Percentiles rank a stretch among this genome's conserved stretches.
Conservation (phyloP, 2,888 invertebrate species). For the Tetheella fluctuosa region DNA sequence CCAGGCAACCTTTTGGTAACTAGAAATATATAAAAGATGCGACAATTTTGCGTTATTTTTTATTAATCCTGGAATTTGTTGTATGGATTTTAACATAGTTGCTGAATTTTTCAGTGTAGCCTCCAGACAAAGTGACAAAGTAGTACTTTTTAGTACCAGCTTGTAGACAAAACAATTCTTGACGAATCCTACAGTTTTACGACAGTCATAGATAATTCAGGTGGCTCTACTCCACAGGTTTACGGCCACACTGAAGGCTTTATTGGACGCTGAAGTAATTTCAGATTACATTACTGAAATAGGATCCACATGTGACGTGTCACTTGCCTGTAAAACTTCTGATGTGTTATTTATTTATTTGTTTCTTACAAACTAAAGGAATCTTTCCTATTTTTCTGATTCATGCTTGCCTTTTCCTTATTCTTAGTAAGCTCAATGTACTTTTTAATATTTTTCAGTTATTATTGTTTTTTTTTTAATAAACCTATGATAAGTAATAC, state of each 20-base stretch:
- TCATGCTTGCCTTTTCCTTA: too few species aligned
- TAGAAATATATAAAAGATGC: too few species aligned
- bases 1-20: too few species aligned
- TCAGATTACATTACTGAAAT: slow-evolving; percentile 40
- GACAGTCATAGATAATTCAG: slow-evolving; percentile 46
- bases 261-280: slow-evolving; percentile 43
- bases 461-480: too few species aligned
- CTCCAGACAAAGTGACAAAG: not conserved
- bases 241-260: slow-evolving; percentile 38
- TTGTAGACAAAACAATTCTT: slow-evolving; percentile 12
- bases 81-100: not conserved
- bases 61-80: not conserved
- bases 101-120: not conserved
- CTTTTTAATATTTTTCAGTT: too few species aligned
- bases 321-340: slow-evolving; percentile 17
- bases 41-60: not conserved
- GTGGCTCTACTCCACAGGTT: slow-evolving; percentile 35
- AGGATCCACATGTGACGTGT: slow-evolving; percentile 23
- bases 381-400: too few species aligned
- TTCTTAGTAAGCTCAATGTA: too few species aligned
- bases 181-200: slow-evolving; percentile 45
- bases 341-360: not conserved
- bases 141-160: not conserved
- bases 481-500: too few species aligned
- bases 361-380: not conserved